Conservation (phyloP, 2,797 vertebrate species). For the Anomalospiza imberbis region DNA sequence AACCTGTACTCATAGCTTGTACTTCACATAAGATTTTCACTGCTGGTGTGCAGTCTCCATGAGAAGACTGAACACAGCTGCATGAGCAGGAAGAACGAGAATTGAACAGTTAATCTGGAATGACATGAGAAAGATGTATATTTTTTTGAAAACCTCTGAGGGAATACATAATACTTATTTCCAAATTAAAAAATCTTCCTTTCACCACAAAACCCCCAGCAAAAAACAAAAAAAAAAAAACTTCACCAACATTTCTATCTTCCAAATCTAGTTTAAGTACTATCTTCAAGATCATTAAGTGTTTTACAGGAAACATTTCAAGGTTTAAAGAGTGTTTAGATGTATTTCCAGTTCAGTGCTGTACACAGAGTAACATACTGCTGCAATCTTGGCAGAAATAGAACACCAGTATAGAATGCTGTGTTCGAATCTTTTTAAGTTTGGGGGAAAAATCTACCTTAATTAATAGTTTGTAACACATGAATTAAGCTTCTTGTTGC, state of each 20-base stretch:
- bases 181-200: background rate
- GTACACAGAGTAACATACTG: background rate
- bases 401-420: background rate
- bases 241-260: background rate
- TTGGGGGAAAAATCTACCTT: background rate
- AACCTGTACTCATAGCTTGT: background rate
- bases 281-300: background rate
- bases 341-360: background rate
- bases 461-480: background rate
- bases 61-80: background rate
- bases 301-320: background rate
- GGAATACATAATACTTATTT: background rate
- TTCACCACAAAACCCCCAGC: background rate
- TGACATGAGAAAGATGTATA: background rate
- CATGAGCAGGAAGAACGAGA: background rate
- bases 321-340: slow-evolving; percentile 1
- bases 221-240: background rate
- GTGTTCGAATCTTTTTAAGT: background rate
- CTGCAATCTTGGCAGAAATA: background rate
- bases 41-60: accelerated
- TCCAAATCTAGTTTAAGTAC: background rate
- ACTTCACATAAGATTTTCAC: background rate
- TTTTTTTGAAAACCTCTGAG: background rate
- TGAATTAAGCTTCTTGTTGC: background rate
- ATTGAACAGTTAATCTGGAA: background rate